Evolutionary conservation across 2,797 vertebrate species (phyloP).

Genomic region (Sciurus carolinensis): DNA sequence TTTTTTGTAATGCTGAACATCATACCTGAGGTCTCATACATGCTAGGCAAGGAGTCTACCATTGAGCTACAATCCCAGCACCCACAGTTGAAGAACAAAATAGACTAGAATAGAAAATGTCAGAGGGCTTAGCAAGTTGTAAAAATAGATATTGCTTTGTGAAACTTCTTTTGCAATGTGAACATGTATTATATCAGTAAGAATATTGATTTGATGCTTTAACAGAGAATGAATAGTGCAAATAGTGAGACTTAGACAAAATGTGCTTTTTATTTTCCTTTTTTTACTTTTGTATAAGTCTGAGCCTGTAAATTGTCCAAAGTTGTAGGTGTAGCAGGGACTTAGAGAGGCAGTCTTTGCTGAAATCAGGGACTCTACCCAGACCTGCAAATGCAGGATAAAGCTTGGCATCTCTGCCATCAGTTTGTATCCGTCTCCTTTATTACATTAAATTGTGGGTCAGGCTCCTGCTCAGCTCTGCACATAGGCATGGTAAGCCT

Average conservation of each 20-base stretch:
- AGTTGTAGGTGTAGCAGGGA: background rate
- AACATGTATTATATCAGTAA: background rate
- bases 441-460: no score
- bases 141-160: background rate
- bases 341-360: no score
- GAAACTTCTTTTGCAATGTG: background rate
- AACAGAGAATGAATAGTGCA: background rate
- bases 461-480: no score
- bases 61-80: no score
- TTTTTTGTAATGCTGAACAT: background rate
- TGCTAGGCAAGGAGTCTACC: no score
- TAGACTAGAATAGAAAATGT: background rate
- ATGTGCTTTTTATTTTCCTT: background rate
- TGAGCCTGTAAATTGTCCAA: background rate
- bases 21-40: background rate
- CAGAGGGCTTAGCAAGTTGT: background rate
- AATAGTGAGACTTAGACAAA: background rate
- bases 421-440: no score
- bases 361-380: no score
- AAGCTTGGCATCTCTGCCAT: no score
- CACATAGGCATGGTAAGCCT: no score
- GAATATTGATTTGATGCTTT: slow-evolving; percentile 3
- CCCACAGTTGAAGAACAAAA: background rate
- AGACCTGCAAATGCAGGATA: no score
- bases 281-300: background rate